Base-by-base conservation (phyloP, 2,113 vertebrate species). In the Sarotherodon lohbergeri region DNA sequence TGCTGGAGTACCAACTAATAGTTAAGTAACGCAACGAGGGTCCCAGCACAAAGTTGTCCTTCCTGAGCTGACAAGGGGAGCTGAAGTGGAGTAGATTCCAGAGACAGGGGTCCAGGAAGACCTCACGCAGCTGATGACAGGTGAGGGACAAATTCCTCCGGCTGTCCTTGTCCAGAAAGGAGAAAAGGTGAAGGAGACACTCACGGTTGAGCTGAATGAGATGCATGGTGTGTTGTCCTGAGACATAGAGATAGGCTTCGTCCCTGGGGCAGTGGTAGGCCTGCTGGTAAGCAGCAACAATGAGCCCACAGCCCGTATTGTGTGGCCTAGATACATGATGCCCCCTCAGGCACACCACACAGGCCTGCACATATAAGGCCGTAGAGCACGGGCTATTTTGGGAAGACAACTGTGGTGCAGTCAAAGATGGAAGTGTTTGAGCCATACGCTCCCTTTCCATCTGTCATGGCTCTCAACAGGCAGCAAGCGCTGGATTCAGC, bases 121-220 rank as follows among this genome's bases (percentile, higher is more conserved):
- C 97, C 3, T 94, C 90, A 2, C 91, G 94, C 61, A 99, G 88
- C 82, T 63, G 90, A 7, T 56, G 83, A 90, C 98, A 99, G 68
- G 98, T 98, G 68, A 96, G 94, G 63, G 97, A 98, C 43, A 99
- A 90, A 76, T 80, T 97, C 91, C 86, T 97, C 50, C 98, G 96
- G 89, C 96, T 97, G 83, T 97, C 97, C 88, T 97, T 98, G 95
- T 99, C 98, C 96, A 99, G 94, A 93, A 98, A 99, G 66, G 98
- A 98, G 90, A 99, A 99, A 39, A 99, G 93, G 95, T 99, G 97
- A 22, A 99, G 91, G 79, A 99, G 97, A 91, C 98, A 99, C 80
- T 99, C 98, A 2, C 68, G 91, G 90, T 98, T 98, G 76, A 99
- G 97, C 93, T 98, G 95, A 5, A 95, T 97, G 68, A 99, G 95